Conservation (phyloP, 1,140 invertebrate species). For the Platyscapa corneri region DNA sequence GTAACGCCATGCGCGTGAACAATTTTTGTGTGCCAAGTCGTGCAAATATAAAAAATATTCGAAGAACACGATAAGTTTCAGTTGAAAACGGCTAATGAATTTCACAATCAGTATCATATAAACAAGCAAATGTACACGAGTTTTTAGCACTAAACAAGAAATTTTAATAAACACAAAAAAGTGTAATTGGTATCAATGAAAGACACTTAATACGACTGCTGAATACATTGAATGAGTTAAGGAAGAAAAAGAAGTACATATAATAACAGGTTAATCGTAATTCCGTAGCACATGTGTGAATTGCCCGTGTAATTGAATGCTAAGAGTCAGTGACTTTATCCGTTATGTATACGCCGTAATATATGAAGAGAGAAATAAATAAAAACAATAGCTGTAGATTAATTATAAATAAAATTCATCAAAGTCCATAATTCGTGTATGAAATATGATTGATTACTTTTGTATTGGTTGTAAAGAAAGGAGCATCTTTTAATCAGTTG, state of each 20-base stretch:
- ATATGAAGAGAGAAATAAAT: background rate
- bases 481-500: too few relatives aligned
- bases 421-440: too few relatives aligned
- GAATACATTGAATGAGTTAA: background rate
- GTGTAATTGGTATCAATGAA: background rate
- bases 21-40: background rate
- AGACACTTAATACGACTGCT: background rate
- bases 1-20: background rate
- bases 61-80: background rate
- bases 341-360: background rate
- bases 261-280: background rate
- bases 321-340: background rate
- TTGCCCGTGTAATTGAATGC: background rate
- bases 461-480: too few relatives aligned
- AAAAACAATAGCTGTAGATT: too few relatives aligned
- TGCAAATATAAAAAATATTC: background rate
- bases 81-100: background rate
- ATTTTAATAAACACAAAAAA: background rate
- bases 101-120: background rate
- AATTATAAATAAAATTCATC: too few relatives aligned
- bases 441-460: too few relatives aligned
- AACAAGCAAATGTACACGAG: too few relatives aligned
- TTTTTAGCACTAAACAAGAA: background rate
- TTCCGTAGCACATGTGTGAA: background rate
- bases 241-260: background rate